Percentiles rank a stretch among this genome's conserved stretches.
Conservation (phyloP, 2,797 vertebrate genomes). For the Myripristis jacobus region DNA sequence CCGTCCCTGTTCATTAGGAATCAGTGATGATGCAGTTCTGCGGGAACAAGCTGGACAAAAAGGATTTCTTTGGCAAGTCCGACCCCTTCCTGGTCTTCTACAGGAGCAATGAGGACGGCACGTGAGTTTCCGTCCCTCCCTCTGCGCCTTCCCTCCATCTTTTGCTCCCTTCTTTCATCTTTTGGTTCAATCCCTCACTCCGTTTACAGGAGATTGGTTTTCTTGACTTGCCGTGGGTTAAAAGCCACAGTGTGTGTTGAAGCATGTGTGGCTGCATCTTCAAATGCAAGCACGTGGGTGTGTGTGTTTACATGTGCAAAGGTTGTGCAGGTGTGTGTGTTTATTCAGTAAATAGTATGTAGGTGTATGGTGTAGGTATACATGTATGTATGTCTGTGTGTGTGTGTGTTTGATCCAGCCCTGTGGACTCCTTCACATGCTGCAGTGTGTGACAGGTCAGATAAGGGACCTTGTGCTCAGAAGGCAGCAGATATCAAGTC, state of each 20-base stretch:
- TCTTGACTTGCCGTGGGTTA: conserved; percentile 65
- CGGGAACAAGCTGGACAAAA: conserved; percentile 95
- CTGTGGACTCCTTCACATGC: conserved; percentile 33
- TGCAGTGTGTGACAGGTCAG: conserved; percentile 57
- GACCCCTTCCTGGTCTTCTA: conserved; percentile 94
- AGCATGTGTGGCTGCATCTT: conserved; percentile 23
- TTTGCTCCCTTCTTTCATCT: conserved; percentile 31
- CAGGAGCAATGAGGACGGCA: conserved; percentile 94
- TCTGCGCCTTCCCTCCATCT: background rate
- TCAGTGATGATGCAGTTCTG: conserved; percentile 96
- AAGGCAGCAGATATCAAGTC: conserved; percentile 51
- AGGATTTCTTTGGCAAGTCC: conserved; percentile 96
- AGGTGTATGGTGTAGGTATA: background rate
- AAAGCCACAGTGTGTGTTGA: conserved; percentile 35
- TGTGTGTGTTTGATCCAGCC: conserved; percentile 25
- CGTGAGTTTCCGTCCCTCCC: conserved; percentile 80
- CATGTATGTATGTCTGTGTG: conserved; percentile 11
- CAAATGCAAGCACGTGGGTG: conserved; percentile 7
- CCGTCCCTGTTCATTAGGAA: conserved; percentile 81
- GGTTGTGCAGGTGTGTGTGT: conserved; percentile 6
- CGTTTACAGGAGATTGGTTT: conserved; percentile 72
- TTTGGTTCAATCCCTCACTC: too few relatives aligned
- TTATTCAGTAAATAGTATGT: background rate
- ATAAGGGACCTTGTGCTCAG: conserved; percentile 57
- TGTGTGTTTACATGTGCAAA: background rate